Evolutionary conservation across 2,113 vertebrate species (phyloP), one percentile per base, ranked within the genome.

Genomic region (Spheniscus mendiculus): DNA sequence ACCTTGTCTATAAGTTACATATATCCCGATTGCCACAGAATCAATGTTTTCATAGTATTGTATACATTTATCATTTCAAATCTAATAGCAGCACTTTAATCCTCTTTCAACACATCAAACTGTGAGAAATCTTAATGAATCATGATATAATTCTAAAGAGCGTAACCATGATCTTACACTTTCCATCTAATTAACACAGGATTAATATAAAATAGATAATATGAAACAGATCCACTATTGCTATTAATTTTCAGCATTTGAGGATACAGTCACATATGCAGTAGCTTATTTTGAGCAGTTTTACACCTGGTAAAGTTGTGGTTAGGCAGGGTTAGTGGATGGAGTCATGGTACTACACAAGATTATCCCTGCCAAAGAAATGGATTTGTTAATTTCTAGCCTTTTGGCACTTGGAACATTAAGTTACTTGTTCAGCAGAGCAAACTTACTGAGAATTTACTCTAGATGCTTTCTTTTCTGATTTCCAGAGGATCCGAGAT

Each of bases 401-500:
- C 49, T 81, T 85, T 59, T 61, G 55, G 50, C 67, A 49, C 58
- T 77, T 36, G 45, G 22, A 78, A 52, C 23, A 11, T 79, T 25
- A 30, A 76, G 44, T 52, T 59, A 21, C 15, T 62, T 91, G 53
- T 92, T 96, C 56, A 83, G 19, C 1, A 1, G 34, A 72, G 67
- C 18, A 87, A 20, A 58, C 44, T 40, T 71, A 58, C 71, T 45
- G 40, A 83, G 30, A 87, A 90, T 71, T 89, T 89, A 71, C 38
- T 47, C 45, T 65, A 69, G 55, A 50, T 93, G 50, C 42, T 66
- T 87, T 87, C 65, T 72, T 76, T 70, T 97, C 95, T 96, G 73
- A 14, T 96, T 97, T 98, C 65, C 98, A 99, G 99, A 99, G 99
- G 98, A 99, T 99, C 71, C 98, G 99, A 96, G 99, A 99, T 91